These are phyloP conservation scores for Drosophila santomea DNA, from an alignment of 1,140 invertebrate genomes.

Conservation along the genomic window DNA sequence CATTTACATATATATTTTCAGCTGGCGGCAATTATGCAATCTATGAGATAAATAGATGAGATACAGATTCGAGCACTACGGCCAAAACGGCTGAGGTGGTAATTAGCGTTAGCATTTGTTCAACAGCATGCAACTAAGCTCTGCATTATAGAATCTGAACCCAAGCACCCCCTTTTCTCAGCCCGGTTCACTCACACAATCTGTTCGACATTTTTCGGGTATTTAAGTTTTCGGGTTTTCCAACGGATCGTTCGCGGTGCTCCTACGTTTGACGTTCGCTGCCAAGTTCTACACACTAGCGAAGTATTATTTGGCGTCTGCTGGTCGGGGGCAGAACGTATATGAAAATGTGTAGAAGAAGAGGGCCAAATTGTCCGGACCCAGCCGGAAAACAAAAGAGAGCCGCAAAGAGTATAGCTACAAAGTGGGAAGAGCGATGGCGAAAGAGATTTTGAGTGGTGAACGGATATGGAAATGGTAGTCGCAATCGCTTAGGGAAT, in stretches of 20 bases:
- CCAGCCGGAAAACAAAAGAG: constrained; percentile 59
- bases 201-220: constrained; percentile 69
- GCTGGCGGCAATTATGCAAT: constrained; percentile 73
- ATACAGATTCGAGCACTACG: constrained; percentile 24
- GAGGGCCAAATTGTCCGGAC: constrained; percentile 63
- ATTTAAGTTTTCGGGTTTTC: constrained; percentile 26
- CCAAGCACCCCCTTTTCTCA: neutral
- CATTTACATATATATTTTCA: constrained; percentile 56
- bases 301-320: constrained; percentile 71
- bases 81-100: constrained; percentile 47
- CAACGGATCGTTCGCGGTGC: constrained; percentile 54
- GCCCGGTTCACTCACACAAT: constrained; percentile 65
- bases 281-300: constrained; percentile 79
- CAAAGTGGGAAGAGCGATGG: constrained; percentile 6
- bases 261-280: constrained; percentile 63
- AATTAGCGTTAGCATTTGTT: constrained; percentile 62
- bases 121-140: constrained; percentile 35
- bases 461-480: constrained; percentile 59
- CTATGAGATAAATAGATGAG: constrained; percentile 65
- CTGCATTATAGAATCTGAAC: constrained; percentile 24
- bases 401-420: constrained; percentile 12
- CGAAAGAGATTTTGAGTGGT: constrained; percentile 6
- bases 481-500: constrained; percentile 53
- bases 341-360: constrained; percentile 37
- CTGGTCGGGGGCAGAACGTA: constrained; percentile 18